phyloP scores from a whole-genome alignment of 2,113 vertebrate genomes.

The Butorides virescens region DNA sequence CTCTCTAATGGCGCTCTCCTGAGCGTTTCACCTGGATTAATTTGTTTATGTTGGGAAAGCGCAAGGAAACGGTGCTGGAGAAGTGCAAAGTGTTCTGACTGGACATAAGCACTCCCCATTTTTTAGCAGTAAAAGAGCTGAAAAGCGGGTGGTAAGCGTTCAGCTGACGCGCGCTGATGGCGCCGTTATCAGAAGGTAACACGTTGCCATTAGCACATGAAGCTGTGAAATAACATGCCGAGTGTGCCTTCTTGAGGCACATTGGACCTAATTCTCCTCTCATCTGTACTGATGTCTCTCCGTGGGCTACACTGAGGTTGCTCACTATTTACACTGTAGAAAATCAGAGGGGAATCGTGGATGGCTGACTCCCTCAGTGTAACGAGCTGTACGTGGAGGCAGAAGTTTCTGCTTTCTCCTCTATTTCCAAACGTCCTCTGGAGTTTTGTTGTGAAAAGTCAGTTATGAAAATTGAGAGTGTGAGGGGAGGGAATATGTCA shows the following conservation, averaged over 20 bases:
- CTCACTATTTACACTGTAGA: background rate
- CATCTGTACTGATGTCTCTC: background rate
- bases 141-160: accelerated
- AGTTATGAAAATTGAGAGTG: slow-evolving; percentile 5
- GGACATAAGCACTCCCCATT: accelerated
- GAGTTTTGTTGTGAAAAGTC: slow-evolving; percentile 44
- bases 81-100: background rate
- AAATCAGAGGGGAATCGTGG: background rate
- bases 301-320: background rate
- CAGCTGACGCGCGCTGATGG: background rate
- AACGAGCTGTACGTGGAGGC: background rate
- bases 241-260: background rate
- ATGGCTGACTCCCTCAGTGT: background rate
- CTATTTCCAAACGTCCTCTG: slow-evolving; percentile 11
- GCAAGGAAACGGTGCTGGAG: background rate
- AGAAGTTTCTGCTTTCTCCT: slow-evolving; percentile 21
- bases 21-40: background rate
- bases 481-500: background rate
- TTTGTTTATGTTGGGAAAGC: background rate
- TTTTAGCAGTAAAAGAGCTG: background rate
- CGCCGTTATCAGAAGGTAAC: background rate
- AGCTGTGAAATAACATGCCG: background rate
- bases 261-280: background rate
- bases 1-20: background rate
- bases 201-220: background rate